Percentiles rank a stretch among this genome's conserved stretches.
Evolutionary conservation across 2,797 vertebrate species (phyloP).

Genomic region (Trachurus trachurus): DNA sequence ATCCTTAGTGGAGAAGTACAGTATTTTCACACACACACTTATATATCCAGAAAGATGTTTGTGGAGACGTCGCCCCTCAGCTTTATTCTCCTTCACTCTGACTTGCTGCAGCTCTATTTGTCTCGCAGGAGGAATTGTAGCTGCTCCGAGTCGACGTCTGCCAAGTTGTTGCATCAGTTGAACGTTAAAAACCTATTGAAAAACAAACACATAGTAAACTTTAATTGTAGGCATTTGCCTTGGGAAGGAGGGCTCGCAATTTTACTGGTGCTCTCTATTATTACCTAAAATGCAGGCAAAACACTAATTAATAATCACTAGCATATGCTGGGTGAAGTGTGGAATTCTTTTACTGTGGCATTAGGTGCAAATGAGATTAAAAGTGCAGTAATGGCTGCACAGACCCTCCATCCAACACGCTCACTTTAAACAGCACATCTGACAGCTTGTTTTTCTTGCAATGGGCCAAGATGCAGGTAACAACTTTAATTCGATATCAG

Average conservation of each 20-base stretch:
- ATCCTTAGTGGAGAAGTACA: too few relatives aligned
- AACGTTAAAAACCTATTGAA: constrained; percentile 76
- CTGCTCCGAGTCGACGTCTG: constrained; percentile 44
- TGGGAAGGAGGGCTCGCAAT: constrained; percentile 68
- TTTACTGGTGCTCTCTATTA: constrained; percentile 79
- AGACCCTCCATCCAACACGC: constrained; percentile 13
- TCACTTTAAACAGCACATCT: constrained; percentile 17
- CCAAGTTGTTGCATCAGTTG: constrained; percentile 77
- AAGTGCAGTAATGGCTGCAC: constrained; percentile 54
- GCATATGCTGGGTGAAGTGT: constrained; percentile 78
- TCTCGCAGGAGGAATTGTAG: constrained; percentile 43
- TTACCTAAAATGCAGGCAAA: constrained; percentile 77
- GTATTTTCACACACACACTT: too few relatives aligned
- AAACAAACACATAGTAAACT: constrained; percentile 88
- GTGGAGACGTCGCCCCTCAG: constrained; percentile 14
- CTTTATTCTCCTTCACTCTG: not conserved
- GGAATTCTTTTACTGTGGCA: constrained; percentile 75
- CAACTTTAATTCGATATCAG: constrained; percentile 1
- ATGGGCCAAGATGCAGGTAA: not conserved
- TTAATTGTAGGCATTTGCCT: constrained; percentile 82
- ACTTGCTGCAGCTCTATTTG: constrained; percentile 31
- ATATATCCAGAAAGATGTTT: not conserved
- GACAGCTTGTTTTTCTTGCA: not conserved
- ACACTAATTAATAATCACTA: constrained; percentile 86
- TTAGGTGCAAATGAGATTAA: constrained; percentile 74